These are phyloP conservation scores for Mus spicilegus DNA, from an alignment of 2,113 vertebrate genomes.

Conservation along the genomic window DNA sequence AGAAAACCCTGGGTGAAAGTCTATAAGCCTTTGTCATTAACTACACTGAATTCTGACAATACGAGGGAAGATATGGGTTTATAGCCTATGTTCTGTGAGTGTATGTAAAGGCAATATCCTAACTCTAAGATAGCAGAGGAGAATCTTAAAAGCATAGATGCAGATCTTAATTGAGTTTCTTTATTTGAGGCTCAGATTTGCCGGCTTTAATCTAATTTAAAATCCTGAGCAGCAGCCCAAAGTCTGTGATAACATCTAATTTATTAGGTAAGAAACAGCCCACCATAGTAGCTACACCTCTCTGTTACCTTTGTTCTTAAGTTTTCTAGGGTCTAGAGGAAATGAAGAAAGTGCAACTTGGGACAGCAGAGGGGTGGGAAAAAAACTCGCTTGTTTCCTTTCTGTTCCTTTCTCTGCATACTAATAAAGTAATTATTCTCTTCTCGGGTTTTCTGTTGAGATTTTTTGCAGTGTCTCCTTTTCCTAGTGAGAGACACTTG, in stretches of 20 bases:
- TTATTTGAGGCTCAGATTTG: background rate
- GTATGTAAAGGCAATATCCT: background rate
- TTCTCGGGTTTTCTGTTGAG: constrained; percentile 45
- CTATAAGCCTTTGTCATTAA: background rate
- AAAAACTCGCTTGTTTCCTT: background rate
- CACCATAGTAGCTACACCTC: background rate
- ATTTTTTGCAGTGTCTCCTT: constrained; percentile 51
- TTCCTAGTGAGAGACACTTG: constrained; percentile 53
- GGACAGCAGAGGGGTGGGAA: background rate
- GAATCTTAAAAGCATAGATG: background rate
- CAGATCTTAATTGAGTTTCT: background rate
- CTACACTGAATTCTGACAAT: background rate
- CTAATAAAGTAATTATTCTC: constrained; percentile 57
- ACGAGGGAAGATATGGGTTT: background rate
- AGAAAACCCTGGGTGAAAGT: background rate
- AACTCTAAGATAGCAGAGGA: background rate
- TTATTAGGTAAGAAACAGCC: background rate
- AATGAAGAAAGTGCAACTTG: constrained; percentile 43
- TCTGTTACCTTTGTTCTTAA: background rate
- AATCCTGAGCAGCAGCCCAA: background rate
- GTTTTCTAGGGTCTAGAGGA: background rate
- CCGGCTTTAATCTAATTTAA: constrained; percentile 29
- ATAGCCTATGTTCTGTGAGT: background rate
- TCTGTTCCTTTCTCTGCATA: background rate
- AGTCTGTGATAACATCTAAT: background rate